Conservation (phyloP, 2,888 invertebrate species). For the Agrenia bidenticulata region DNA sequence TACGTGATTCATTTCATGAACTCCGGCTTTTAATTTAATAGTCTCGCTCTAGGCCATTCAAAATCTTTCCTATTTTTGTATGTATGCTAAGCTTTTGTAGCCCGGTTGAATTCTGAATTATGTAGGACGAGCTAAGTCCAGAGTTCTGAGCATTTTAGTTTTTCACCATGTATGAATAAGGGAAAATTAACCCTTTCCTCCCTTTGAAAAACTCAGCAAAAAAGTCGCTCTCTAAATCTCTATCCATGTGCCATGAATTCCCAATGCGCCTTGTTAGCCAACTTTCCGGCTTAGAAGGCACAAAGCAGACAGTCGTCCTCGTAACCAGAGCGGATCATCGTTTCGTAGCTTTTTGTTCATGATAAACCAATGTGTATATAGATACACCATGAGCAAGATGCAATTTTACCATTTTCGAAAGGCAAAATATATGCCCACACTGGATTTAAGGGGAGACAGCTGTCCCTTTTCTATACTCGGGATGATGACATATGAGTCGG, state of each 20-base stretch:
- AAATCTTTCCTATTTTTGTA: too few relatives aligned
- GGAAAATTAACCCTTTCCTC: background rate
- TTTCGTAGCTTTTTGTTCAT: background rate
- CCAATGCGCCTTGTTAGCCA: constrained; percentile 41
- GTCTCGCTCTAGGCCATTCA: too few relatives aligned
- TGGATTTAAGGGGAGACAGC: constrained; percentile 9
- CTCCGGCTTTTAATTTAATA: too few relatives aligned
- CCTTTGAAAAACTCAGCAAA: constrained; percentile 19
- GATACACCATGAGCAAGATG: background rate
- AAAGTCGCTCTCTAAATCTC: background rate
- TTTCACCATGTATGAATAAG: background rate
- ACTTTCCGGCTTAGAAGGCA: constrained; percentile 18
- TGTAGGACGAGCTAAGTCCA: too few relatives aligned
- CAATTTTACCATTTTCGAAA: constrained; percentile 8
- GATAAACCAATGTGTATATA: background rate
- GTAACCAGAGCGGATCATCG: constrained; percentile 6
- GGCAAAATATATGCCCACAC: background rate
- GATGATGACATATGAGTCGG: constrained; percentile 15
- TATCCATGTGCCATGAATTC: constrained; percentile 37
- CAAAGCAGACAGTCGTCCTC: constrained; percentile 1
- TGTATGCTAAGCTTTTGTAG: too few relatives aligned
- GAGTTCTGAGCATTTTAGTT: too few relatives aligned
- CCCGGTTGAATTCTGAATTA: too few relatives aligned
- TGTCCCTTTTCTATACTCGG: constrained; percentile 3
- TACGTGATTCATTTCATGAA: constrained; percentile 15